These are phyloP conservation scores for Pygmarrhopalites habei DNA, from an alignment of 1,140 invertebrate species.

Conservation along the genomic window DNA sequence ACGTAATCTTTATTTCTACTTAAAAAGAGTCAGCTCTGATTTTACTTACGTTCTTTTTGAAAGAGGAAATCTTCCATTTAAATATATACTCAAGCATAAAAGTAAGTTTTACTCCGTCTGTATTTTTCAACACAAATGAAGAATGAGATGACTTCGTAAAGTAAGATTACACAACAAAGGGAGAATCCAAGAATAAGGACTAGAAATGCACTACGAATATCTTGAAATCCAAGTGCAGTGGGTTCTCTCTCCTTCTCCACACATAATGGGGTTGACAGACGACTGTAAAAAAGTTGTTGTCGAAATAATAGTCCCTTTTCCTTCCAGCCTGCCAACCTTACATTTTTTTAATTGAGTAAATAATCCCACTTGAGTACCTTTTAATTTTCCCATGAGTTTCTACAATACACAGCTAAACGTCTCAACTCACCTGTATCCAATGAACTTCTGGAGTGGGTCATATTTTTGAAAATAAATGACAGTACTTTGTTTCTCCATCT, in stretches of 20 bases:
- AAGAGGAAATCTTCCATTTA: background rate
- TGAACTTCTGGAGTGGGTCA: background rate
- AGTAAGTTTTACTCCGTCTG: too few species aligned
- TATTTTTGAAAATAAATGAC: background rate
- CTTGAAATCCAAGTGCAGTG: background rate
- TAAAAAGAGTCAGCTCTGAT: background rate
- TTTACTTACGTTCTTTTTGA: background rate
- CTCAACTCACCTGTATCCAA: background rate
- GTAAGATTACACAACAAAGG: background rate
- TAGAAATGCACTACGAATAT: background rate
- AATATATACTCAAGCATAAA: background rate
- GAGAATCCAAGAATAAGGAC: background rate
- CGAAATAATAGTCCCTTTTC: background rate
- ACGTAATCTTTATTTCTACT: too few species aligned
- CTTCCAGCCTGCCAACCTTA: background rate
- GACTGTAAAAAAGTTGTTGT: background rate
- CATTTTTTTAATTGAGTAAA: background rate
- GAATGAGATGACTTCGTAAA: background rate
- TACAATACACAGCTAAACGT: too few species aligned
- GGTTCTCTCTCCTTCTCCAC: background rate
- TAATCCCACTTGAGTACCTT: background rate
- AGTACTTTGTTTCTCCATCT: background rate
- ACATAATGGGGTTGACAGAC: background rate
- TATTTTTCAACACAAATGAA: too few species aligned
- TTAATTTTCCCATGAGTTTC: background rate